phyloP scores from a whole-genome alignment of 2,113 vertebrate species.

The Oenanthe melanoleuca region DNA sequence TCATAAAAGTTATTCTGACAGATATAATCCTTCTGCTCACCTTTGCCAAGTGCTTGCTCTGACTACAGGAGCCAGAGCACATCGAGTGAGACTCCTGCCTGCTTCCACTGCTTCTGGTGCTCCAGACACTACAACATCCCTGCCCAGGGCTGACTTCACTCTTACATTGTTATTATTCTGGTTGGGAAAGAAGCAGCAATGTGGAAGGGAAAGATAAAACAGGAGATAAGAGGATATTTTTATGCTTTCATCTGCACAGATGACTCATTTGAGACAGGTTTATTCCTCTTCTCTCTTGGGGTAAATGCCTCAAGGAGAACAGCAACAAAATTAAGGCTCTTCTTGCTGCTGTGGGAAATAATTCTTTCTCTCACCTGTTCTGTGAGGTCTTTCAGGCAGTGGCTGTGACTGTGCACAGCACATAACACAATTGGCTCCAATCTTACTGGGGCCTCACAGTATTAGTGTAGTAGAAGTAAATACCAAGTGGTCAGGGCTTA shows the following conservation, averaged over 20 bases:
- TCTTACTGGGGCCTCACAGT: background rate
- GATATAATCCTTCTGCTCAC: conserved; percentile 5
- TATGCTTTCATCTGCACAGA: background rate
- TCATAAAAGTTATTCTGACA: conserved; percentile 57
- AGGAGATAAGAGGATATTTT: conserved; percentile 26
- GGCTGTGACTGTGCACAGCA: background rate
- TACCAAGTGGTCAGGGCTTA: background rate
- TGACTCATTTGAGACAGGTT: conserved; percentile 21
- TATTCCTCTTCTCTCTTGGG: background rate
- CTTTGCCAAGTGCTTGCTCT: conserved; percentile 38
- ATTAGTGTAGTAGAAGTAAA: conserved; percentile 28
- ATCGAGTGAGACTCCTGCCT: background rate
- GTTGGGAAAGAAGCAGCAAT: conserved; percentile 20
- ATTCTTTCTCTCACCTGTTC: background rate
- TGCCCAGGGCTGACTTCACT: conserved; percentile 25
- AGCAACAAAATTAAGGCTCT: background rate
- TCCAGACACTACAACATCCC: conserved; percentile 11
- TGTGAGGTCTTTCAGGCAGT: background rate
- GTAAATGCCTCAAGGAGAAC: background rate
- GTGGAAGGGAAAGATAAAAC: conserved; percentile 12
- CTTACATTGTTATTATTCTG: background rate
- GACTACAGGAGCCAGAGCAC: background rate
- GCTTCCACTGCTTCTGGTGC: conserved; percentile 1
- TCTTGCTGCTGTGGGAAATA: background rate
- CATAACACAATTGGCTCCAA: background rate